phyloP scores from a whole-genome alignment of 2,797 vertebrate species.

The Betta splendens region DNA sequence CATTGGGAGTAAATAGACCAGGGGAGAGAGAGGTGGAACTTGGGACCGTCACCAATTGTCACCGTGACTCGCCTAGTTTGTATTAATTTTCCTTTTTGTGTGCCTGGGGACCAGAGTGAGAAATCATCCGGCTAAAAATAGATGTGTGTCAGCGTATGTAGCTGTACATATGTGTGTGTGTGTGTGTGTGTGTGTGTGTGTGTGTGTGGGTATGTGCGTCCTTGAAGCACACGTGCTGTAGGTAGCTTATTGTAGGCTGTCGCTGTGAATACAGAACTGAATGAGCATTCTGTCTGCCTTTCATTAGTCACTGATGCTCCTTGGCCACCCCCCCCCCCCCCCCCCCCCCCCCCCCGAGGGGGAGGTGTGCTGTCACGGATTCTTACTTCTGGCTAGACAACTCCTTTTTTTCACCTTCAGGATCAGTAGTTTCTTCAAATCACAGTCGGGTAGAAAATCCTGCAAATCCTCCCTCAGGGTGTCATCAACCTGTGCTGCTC shows the following conservation, averaged over 20 bases:
- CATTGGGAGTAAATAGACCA: conserved; percentile 70
- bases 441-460: conserved; percentile 3
- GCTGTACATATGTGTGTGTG: conserved; percentile 37
- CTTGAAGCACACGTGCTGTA: conserved; percentile 42
- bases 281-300: conserved; percentile 43
- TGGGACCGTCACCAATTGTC: conserved; percentile 81
- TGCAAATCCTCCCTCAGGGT: conserved; percentile 3
- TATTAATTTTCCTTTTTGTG: conserved; percentile 78
- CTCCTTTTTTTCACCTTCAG: conserved; percentile 41
- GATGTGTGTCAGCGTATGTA: conserved; percentile 43
- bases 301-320: conserved; percentile 61
- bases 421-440: conserved; percentile 42
- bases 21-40: conserved; percentile 59
- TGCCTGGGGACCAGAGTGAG: conserved; percentile 64
- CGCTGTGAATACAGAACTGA: conserved; percentile 39
- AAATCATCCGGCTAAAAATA: conserved; percentile 75
- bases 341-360: conserved; percentile 39
- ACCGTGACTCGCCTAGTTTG: conserved; percentile 63
- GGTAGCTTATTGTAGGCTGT: conserved; percentile 39
- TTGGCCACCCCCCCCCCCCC: conserved; percentile 51
- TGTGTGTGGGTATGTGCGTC: conserved; percentile 18
- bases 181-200: conserved; percentile 7
- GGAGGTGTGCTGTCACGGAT: conserved; percentile 45
- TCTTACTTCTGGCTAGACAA: conserved; percentile 46
- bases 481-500: conserved; percentile 7